Base-by-base conservation (phyloP, 2,113 vertebrate genomes). In the Lepisosteus oculatus region DNA sequence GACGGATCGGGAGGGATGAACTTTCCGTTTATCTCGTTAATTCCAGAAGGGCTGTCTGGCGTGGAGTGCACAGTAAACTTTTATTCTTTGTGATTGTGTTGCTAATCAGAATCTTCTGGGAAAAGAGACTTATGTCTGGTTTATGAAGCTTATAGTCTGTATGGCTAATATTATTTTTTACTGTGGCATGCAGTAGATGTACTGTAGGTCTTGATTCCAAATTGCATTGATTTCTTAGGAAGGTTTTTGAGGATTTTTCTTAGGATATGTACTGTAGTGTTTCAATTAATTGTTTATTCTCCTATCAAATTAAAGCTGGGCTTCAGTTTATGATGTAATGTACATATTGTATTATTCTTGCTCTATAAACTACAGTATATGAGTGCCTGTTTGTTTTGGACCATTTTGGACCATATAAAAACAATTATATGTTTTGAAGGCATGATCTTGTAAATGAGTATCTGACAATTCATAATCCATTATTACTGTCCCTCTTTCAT, bases 121-220 rank as follows among this genome's bases (percentile, higher is more conserved):
- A 81, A 73, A 75, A 54, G 64, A 83, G 77, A 85, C 85, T 84
- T 75, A 84, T 81, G 73, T 64, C 77, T 73, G 81, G 75, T 76
- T 84, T 70, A 81, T 67, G 61, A 64, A 72, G 74, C 69, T 69
- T 74, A 83, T 84, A 75, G 77, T 76, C 78, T 75, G 68, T 82
- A 79, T 29, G 29, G 29, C 29, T 1, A 29, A 29, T 29, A 29
- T 29, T 29, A 2, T 29, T 83, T 72, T 72, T 75, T 86, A 89
- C 78, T 57, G 76, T 64, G 79, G 70, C 74, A 77, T 80, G 67
- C 71, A 77, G 77, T 77, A 78, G 74, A 72, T 79, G 77, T 84
- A 78, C 80, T 85, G 79, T 74, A 75, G 68, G 62, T 85, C 79
- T 82, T 61, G 3, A 72, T 29, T 29, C 29, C 29, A 29, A 29